Conservation (phyloP, 2,888 invertebrate species). For the Odontocerum albicorne region DNA sequence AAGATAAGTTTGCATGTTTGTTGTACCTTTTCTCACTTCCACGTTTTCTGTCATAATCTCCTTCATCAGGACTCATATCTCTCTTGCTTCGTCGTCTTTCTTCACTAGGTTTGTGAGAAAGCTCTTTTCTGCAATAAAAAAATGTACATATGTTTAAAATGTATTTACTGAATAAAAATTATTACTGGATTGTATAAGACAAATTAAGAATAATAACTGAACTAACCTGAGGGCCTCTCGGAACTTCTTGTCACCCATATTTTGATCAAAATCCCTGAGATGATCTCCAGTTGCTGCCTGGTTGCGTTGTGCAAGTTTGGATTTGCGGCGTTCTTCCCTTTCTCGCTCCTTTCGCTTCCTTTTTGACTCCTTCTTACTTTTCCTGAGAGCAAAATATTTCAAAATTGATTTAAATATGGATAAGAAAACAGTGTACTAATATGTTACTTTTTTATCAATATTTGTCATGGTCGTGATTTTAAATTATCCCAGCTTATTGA, state of each 20-base stretch:
- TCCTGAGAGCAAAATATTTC: constrained; percentile 43
- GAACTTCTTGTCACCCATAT: constrained; percentile 64
- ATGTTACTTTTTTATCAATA: too few relatives aligned
- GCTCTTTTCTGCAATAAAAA: constrained; percentile 34
- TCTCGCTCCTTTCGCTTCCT: constrained; percentile 71
- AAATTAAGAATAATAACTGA: too few relatives aligned
- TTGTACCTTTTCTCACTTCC: constrained; percentile 51
- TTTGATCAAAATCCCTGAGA: constrained; percentile 65
- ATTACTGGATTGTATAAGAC: background rate
- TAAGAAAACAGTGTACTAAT: too few relatives aligned
- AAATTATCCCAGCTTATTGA: too few relatives aligned
- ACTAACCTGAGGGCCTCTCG: constrained; percentile 68
- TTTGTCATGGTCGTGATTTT: too few relatives aligned
- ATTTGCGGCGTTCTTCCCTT: constrained; percentile 69
- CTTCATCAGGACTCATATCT: constrained; percentile 55
- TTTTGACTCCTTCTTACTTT: constrained; percentile 74
- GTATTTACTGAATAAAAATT: background rate
- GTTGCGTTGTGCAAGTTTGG: constrained; percentile 60
- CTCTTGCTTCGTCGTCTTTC: constrained; percentile 48
- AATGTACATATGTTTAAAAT: too few relatives aligned
- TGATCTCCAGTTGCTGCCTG: constrained; percentile 58
- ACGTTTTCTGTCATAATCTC: constrained; percentile 57
- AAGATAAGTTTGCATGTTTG: too few relatives aligned
- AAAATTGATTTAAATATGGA: too few relatives aligned
- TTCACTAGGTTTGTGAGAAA: constrained; percentile 42